Evolutionary conservation across 2,113 vertebrate genomes (phyloP), one percentile per base, ranked within the genome.

Genomic region (Halichoeres trimaculatus): DNA sequence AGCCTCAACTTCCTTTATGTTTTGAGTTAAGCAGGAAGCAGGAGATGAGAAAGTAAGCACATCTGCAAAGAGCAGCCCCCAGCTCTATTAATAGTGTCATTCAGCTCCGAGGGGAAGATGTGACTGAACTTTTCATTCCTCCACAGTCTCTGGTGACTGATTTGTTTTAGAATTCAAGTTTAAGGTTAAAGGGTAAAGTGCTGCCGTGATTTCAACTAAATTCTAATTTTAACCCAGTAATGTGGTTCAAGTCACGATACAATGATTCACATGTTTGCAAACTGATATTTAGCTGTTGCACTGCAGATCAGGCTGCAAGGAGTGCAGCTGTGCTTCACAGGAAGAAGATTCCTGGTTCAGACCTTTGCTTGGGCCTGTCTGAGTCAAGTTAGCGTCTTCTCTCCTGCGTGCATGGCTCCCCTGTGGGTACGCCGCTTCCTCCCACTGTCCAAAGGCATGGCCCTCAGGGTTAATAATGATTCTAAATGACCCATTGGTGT

Each of bases 21-120:
- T 94, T 94, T 92, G 78, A 86, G 79, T 89, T 63, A 92, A 91
- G 83, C 91, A 93, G 91, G 91, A 93, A 93, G 88, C 74, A 83
- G 76, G 55, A 82, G 85, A 88, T 82, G 59, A 91, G 83, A 92
- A 92, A 89, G 78, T 90, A 85, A 89, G 76, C 80, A 88, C 86
- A 85, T 90, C 87, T 89, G 85, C 85, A 89, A 78, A 87, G 76
- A 26, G 80, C 53, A 53, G 59, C 72, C 75, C 66, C 12, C 4
- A 16, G 48, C 62, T 74, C 89, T 93, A 92, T 88, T 93, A 89
- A 92, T 93, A 94, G 80, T 22, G 52, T 56, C 62, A 82, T 89
- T 88, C 57, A 78, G 69, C 86, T 78, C 50, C 76, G 51, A 73
- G 56, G 54, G 79, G 78, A 52, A 84, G 84, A 70, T 50, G 56